phyloP scores from a whole-genome alignment of 1,140 invertebrate genomes.

The Drosophila yakuba region DNA sequence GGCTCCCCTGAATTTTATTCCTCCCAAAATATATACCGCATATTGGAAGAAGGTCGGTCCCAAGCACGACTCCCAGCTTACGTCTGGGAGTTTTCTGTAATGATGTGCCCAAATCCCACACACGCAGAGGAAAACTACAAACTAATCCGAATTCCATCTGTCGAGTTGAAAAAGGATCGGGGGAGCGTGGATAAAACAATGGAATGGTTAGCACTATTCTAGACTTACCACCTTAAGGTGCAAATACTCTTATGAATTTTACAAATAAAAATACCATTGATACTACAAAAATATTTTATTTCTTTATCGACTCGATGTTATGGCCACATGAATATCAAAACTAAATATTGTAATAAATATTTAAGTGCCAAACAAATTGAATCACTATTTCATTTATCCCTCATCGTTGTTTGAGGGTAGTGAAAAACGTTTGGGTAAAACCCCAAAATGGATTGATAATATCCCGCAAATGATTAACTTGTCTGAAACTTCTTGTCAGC shows the following conservation, averaged over 20 bases:
- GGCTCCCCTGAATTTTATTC: slow-evolving; percentile 4
- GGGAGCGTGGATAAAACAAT: slow-evolving; percentile 15
- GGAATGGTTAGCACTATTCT: not conserved
- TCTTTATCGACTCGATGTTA: too few relatives aligned
- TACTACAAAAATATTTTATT: not conserved
- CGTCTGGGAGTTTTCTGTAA: slow-evolving; percentile 77
- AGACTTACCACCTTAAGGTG: not conserved
- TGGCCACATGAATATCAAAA: too few relatives aligned
- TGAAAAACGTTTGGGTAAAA: slow-evolving; percentile 48
- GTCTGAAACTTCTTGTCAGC: slow-evolving; percentile 65
- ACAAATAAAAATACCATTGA: not conserved
- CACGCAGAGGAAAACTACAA: slow-evolving; percentile 45
- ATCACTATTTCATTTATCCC: not conserved
- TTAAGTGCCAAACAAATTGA: not conserved
- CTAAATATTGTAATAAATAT: too few relatives aligned
- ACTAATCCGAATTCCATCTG: slow-evolving; percentile 46
- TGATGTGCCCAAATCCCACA: slow-evolving; percentile 75
- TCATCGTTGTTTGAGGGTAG: slow-evolving; percentile 9
- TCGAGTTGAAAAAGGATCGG: slow-evolving; percentile 2
- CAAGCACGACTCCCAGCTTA: slow-evolving; percentile 47
- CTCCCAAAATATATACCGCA: slow-evolving; percentile 1
- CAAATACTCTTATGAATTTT: slow-evolving; percentile 7
- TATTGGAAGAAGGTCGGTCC: slow-evolving; percentile 28
- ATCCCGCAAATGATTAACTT: slow-evolving; percentile 83
- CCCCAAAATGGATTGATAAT: slow-evolving; percentile 83